Base-by-base conservation (phyloP, 92 coral and sea anemone species). In the Paramuricea clavata region DNA sequence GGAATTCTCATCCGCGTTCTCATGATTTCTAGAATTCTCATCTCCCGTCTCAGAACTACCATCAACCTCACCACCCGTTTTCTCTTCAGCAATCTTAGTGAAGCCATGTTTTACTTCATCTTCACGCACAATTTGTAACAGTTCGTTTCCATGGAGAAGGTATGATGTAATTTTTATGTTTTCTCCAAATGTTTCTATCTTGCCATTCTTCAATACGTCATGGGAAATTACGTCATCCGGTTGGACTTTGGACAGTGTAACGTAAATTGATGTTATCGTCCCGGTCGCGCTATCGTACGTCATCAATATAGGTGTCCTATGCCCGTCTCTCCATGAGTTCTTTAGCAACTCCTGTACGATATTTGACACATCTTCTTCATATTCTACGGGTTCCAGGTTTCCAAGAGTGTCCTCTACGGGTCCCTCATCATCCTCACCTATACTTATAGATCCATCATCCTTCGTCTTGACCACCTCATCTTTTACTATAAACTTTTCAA, bases 191-290 rank as follows among this genome's bases (percentile, higher is more conserved):
- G 41, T 74, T 74, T 39, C 80, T 6, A 43, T 36, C 36, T 47
- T 74, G 10, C 80, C 80, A 74, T 74, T 39, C 19, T 43, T 74
- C 59, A 74, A 74, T 35, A 41, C 80, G 17, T 74, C 59, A 25
- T 43, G 80, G 19, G 80, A 74, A 61, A 74, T 74, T 12, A 74
- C 80, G 35, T 74, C 80, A 43, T 74, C 59, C 10, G 31, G 59
- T 22, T 42, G 28, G 30, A 74, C 36, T 44, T 43, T 74, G 9
- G n/a, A 42, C 12, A 74, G 56, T 8, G 61, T 42, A 35, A 74
- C 80, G 61, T 43, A 74, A 28, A 74, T 27, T 74, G 80, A 43
- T 7, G 32, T 74, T 12, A 74, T 21, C 1, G n/a, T 47, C 25
- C 61, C 80, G 7, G 54, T 74, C 19, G 9, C 22, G 8, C 32